These are phyloP conservation scores for Craniophora ligustri DNA, from an alignment of 2,888 invertebrate species.

Conservation along the genomic window DNA sequence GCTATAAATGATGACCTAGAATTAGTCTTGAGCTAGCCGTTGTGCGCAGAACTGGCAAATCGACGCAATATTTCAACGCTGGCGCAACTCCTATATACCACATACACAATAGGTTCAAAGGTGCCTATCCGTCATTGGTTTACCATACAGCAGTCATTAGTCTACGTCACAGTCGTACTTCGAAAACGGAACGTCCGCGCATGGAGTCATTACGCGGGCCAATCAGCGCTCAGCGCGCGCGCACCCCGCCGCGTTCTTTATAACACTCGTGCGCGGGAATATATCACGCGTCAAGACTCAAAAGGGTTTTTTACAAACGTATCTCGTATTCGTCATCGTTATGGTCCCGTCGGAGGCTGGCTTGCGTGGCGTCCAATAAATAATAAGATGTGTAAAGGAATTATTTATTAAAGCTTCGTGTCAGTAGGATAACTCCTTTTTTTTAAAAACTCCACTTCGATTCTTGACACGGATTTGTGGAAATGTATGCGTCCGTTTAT, in stretches of 20 bases:
- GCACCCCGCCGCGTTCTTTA: slow-evolving; percentile 86
- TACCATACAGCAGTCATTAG: slow-evolving; percentile 78
- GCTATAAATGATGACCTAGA: slow-evolving; percentile 50
- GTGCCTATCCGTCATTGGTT: slow-evolving; percentile 86
- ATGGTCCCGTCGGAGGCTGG: slow-evolving; percentile 68
- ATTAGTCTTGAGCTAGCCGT: slow-evolving; percentile 57
- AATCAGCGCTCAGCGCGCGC: slow-evolving; percentile 79
- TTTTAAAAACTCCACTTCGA: slow-evolving; percentile 67
- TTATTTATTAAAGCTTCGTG: slow-evolving; percentile 77
- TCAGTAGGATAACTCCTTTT: slow-evolving; percentile 69
- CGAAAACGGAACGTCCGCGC: slow-evolving; percentile 73
- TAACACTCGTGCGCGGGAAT: slow-evolving; percentile 79
- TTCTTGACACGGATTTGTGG: slow-evolving; percentile 84
- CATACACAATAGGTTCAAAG: slow-evolving; percentile 83
- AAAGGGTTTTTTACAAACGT: slow-evolving; percentile 83
- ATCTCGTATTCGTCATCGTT: slow-evolving; percentile 88
- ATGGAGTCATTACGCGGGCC: slow-evolving; percentile 77
- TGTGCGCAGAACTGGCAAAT: slow-evolving; percentile 61
- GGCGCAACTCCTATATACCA: slow-evolving; percentile 65
- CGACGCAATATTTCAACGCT: slow-evolving; percentile 63
- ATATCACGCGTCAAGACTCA: slow-evolving; percentile 84
- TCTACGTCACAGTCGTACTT: slow-evolving; percentile 74
- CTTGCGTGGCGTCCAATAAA: slow-evolving; percentile 77
- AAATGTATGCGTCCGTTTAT: slow-evolving; percentile 74
- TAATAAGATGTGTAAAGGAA: slow-evolving; percentile 78